Evolutionary conservation across 1,140 invertebrate species (phyloP), one percentile per base, ranked within the genome.

Genomic region (Saxidomus purpurata): DNA sequence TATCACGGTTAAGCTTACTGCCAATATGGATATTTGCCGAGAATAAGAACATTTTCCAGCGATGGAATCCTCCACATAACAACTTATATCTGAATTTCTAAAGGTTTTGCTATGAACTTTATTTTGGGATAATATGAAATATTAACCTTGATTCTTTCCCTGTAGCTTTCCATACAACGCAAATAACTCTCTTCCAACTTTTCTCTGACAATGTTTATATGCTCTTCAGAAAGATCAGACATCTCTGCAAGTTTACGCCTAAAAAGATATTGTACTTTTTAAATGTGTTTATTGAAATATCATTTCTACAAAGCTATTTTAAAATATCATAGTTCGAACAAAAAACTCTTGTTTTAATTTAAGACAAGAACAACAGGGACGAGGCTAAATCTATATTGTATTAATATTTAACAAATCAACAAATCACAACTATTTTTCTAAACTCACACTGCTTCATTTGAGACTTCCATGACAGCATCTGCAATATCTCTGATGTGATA

Each of bases 401-500:
- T 8, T 49, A 11, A 17, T 49, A 11, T 8, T 49, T 17, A 49
- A 49, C 8, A 49, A 49, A 11, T 8, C 8, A 11, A 49, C 47
- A 11, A 49, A 22, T 3, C 15, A 59, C 52, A 11, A 22, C 3
- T 22, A 6, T 59, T 22, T 67, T 6, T 22, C 8, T 69, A 9
- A 11, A 40, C 59, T 25, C 69, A 84, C 81, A 8, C 36, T 15
- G 40, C 63, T 36, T 67, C 28, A n/a, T 77, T n/a, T 38, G 31
- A 22, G 6, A 47, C 74, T 22, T 47, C 31, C 31, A 88, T 9
- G 17, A 71, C 17, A 1, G 22, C 47, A 52, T 88, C 77, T 15
- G 61, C 49, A 36, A 88, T 81, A 67, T 80, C 61, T 49, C 77
- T 77, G 28, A 69, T 6, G 61, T 63, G 34, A 31, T 87, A 87